Base-by-base conservation (phyloP, 2,888 invertebrate genomes). In the Pseudanteris insignis region DNA sequence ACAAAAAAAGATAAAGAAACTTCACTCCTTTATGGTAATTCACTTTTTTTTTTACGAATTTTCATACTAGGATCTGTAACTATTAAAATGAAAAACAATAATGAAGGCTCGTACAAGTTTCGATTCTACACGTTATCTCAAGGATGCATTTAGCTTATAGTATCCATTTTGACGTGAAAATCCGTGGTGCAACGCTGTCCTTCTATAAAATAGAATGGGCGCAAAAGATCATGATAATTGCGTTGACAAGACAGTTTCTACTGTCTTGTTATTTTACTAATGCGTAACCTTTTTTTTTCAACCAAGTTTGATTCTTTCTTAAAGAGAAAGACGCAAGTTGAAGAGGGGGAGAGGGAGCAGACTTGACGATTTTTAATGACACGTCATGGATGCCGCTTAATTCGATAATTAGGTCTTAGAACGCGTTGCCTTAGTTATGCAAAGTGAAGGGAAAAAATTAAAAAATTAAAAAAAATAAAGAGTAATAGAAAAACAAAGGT, bases 391-490 rank as follows among this genome's bases (percentile, higher is more conserved):
- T 36, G 36, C 48, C 9, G 47, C 46, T 51, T 63, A 51, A 48
- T 63, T 58, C 48, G 13, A 53, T 63, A 58, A 48, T 37, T 63
- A 63, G 48, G 28, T 33, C 18, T 62, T 53, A 58, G 63, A 63
- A 63, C 55, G 47, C 44, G 57, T 63, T 53, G 58, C 58, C 58
- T 63, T 58, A 63, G 58, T 63, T 63, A 38, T 53, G 57, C 51
- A 55, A 59, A 59, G 41, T 37, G 37, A 25, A 43, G 48, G n/a
- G 9, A 10, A 18, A 26, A 9, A 5, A 9, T 6, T 3, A 9
- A 9, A 21, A 7, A 21, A 21, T 5, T 33, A 13, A 33, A 10
- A 53, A 12, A 36, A 43, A 57, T n/a, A 33, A n/a, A 26, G 28
- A 29, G 6, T 7, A 43, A 38, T 9, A 24, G 11, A 33, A 47